A percentile compares a stretch with the other conserved stretches of the same genome.
Evolutionary conservation across 2,113 vertebrate species (phyloP).

Genomic region (Carassius carassius): DNA sequence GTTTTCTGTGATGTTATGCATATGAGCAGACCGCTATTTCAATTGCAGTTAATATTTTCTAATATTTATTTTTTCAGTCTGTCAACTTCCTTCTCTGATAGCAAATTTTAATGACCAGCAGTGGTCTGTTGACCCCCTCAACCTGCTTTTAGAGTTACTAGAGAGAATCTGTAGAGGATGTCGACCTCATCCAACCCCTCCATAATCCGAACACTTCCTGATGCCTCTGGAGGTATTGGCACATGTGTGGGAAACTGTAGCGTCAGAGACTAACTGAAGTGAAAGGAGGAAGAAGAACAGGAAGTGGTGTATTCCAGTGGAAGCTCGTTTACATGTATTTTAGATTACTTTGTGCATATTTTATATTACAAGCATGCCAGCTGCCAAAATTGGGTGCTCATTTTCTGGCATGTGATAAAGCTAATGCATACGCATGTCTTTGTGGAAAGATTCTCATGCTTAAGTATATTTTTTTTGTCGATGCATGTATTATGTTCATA

Average conservation of each 20-base stretch:
- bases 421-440: too few relatives aligned
- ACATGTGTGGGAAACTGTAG: background rate
- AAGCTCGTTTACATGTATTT: constrained; percentile 63
- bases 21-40: background rate
- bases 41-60: background rate
- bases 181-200: background rate
- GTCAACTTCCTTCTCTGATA: background rate
- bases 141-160: background rate
- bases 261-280: background rate
- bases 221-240: background rate
- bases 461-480: too few relatives aligned
- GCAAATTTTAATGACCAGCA: background rate
- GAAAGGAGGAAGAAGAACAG: background rate
- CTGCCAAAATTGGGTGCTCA: background rate
- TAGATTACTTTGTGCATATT: constrained; percentile 64
- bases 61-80: background rate
- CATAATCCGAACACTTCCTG: background rate
- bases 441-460: too few relatives aligned
- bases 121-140: background rate
- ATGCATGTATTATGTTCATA: too few relatives aligned
- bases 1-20: background rate
- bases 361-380: background rate
- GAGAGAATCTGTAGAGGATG: background rate
- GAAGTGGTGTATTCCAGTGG: constrained; percentile 2
- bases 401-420: too few relatives aligned